These are phyloP conservation scores for Perodicticus potto DNA, from an alignment of 2,797 vertebrate genomes.

Conservation along the genomic window DNA sequence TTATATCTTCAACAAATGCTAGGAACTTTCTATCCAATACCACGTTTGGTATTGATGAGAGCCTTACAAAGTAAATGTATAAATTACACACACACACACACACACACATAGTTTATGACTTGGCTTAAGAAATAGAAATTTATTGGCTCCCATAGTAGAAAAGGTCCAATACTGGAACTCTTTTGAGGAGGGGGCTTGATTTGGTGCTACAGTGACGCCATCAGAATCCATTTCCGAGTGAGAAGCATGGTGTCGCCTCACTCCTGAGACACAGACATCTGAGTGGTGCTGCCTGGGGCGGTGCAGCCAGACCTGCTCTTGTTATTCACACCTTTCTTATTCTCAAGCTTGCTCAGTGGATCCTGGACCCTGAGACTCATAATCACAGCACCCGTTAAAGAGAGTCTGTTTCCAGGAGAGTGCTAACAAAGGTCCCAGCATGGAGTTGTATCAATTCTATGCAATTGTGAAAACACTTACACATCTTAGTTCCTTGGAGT, in stretches of 20 bases:
- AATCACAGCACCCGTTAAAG: background rate
- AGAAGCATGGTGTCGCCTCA: rapidly evolving
- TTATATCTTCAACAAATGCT: background rate
- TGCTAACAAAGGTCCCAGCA: background rate
- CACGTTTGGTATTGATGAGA: slow-evolving; percentile 7
- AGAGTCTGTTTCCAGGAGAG: background rate
- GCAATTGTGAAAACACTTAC: background rate
- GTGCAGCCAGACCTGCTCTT: background rate
- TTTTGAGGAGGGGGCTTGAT: background rate
- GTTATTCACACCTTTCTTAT: background rate
- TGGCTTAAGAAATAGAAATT: background rate
- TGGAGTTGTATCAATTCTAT: background rate
- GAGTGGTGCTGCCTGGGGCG: rapidly evolving
- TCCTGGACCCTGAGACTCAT: background rate
- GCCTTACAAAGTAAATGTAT: background rate
- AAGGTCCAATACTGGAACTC: background rate
- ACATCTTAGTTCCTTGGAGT: background rate
- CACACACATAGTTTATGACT: background rate
- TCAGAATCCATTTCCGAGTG: background rate
- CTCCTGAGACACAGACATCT: background rate
- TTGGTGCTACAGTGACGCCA: background rate
- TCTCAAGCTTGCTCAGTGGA: background rate
- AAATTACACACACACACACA: background rate
- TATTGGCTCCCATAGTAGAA: background rate
- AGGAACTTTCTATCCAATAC: background rate